These are phyloP conservation scores for Tinea trinotella DNA, from an alignment of 2,888 invertebrate genomes.

Conservation along the genomic window DNA sequence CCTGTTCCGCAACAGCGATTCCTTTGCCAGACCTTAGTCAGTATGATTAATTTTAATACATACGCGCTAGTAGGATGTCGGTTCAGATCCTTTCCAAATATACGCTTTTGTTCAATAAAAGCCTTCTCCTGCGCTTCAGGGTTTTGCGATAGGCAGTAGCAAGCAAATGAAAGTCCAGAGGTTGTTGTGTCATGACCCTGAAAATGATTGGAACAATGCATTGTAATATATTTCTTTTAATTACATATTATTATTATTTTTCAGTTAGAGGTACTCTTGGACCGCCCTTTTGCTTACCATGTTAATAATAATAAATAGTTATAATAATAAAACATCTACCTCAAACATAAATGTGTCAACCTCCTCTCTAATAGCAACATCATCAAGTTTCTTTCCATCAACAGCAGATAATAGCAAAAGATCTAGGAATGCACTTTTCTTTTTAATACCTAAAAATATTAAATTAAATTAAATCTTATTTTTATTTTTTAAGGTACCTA, in stretches of 20 bases:
- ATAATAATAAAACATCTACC: conserved; percentile 40
- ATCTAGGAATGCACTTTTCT: conserved; percentile 78
- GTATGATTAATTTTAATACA: too few relatives aligned
- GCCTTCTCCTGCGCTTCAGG: conserved; percentile 42
- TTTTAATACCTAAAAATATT: conserved; percentile 56
- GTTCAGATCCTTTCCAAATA: conserved; percentile 7
- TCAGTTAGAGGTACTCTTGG: too few relatives aligned
- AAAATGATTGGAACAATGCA: conserved; percentile 9
- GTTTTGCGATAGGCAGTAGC: conserved; percentile 40
- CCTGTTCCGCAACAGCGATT: too few relatives aligned
- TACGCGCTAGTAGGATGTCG: conserved; percentile 16
- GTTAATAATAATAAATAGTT: conserved; percentile 21
- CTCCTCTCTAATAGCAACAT: conserved; percentile 76
- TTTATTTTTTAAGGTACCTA: too few relatives aligned
- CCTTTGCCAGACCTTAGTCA: too few relatives aligned
- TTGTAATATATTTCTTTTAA: too few relatives aligned
- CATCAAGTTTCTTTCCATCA: conserved; percentile 70
- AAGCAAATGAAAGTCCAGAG: conserved; percentile 42
- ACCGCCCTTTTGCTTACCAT: too few relatives aligned
- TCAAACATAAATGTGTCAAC: conserved; percentile 84
- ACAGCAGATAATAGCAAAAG: conserved; percentile 73
- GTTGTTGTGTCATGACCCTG: conserved; percentile 52
- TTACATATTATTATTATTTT: background rate
- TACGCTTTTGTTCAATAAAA: conserved; percentile 30
- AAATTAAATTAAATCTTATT: background rate